Percentiles rank a stretch among this genome's conserved stretches.
Evolutionary conservation across 2,797 vertebrate genomes (phyloP).

Genomic region (Synanceia verrucosa): DNA sequence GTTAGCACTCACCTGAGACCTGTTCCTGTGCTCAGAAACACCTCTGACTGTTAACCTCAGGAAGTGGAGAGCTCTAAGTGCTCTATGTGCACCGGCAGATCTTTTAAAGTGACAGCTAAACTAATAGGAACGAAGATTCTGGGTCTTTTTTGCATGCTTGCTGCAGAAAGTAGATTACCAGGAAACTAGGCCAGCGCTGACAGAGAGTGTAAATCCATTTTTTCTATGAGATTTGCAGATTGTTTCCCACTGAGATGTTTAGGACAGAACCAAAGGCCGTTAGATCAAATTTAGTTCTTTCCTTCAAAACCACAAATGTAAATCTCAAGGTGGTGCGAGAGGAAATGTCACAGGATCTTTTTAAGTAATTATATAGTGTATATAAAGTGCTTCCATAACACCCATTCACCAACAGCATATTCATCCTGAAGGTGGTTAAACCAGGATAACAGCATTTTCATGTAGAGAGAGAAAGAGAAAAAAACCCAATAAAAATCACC

Average conservation of each 20-base stretch:
- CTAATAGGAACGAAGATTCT: constrained; percentile 36
- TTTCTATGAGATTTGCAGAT: constrained; percentile 10
- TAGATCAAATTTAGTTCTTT: neutral
- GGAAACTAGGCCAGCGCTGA: constrained; percentile 23
- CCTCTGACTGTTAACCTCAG: constrained; percentile 17
- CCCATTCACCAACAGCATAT: constrained; percentile 4
- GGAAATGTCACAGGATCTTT: neutral
- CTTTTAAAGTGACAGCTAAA: constrained; percentile 38
- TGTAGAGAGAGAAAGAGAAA: neutral
- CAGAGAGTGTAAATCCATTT: constrained; percentile 40
- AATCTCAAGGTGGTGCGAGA: neutral
- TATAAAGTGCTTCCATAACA: neutral
- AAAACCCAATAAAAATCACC: neutral
- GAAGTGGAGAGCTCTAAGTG: constrained; percentile 27
- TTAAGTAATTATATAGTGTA: no score
- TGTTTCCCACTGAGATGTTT: constrained; percentile 22
- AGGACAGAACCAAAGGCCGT: constrained; percentile 3
- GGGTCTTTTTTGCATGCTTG: constrained; percentile 15
- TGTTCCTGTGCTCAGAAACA: constrained; percentile 16
- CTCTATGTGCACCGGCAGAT: constrained; percentile 26
- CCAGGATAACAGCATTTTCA: constrained; percentile 23
- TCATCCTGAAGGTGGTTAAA: constrained; percentile 16
- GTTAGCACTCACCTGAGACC: constrained; percentile 60
- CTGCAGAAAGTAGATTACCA: constrained; percentile 16
- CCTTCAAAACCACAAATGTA: neutral